phyloP scores from a whole-genome alignment of 1,140 invertebrate genomes.

The Temnothorax longispinosus region DNA sequence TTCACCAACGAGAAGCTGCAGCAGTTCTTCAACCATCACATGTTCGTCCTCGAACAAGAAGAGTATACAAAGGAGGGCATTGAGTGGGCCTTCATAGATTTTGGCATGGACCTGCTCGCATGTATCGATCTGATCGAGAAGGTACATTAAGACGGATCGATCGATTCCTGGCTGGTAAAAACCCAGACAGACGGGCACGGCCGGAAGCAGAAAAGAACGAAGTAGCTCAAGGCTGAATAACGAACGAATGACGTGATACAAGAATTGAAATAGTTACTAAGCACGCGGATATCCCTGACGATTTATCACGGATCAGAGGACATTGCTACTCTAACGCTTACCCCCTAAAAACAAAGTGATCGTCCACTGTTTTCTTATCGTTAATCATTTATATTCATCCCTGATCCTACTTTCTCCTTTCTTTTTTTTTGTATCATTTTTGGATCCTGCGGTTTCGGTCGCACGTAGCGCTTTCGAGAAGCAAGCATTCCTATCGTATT shows the following conservation, averaged over 20 bases:
- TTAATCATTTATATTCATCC: constrained; percentile 22
- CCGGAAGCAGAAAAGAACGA: constrained; percentile 39
- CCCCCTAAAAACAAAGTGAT: constrained; percentile 72
- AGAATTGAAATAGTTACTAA: constrained; percentile 31
- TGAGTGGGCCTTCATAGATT: constrained; percentile 98
- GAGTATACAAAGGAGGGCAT: constrained; percentile 98
- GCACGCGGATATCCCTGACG: constrained; percentile 47
- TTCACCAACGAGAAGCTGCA: constrained; percentile 99
- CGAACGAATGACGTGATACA: constrained; percentile 35
- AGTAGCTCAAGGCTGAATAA: constrained; percentile 50
- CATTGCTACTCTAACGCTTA: constrained; percentile 79
- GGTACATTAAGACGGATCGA: constrained; percentile 87
- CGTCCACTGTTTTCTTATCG: constrained; percentile 83
- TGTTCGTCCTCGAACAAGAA: constrained; percentile 99
- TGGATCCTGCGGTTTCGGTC: constrained; percentile 47
- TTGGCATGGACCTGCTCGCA: constrained; percentile 98
- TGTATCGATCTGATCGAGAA: constrained; percentile 99
- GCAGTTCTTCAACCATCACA: constrained; percentile 99
- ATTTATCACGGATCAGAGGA: constrained; percentile 63
- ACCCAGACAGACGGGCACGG: constrained; percentile 50
- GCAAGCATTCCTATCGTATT: constrained; percentile 27
- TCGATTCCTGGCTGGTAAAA: constrained; percentile 63
- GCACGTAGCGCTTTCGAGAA: constrained; percentile 31
- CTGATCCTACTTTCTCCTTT: not conserved
- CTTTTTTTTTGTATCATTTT: constrained; percentile 10